Percentiles rank a stretch among this genome's conserved stretches.
Evolutionary conservation across 2,113 vertebrate species (phyloP).

Genomic region (Rhizomys pruinosus): DNA sequence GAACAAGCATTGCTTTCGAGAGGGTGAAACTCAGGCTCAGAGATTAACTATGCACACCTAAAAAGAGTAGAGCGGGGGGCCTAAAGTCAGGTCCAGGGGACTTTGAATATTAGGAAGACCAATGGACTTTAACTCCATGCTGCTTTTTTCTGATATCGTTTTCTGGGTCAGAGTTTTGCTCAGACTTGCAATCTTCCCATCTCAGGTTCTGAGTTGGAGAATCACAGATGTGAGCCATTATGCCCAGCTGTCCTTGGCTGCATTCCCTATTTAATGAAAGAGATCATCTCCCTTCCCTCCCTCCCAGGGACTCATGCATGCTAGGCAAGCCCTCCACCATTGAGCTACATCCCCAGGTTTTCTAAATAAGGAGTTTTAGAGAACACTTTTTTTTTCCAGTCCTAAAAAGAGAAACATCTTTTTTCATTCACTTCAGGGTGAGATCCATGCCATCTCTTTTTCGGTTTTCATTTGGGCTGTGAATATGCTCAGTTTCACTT

Average conservation of each 20-base stretch:
- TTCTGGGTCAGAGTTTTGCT: not conserved
- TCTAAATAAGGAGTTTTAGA: not conserved
- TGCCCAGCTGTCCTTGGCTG: not conserved
- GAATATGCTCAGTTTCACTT: conserved; percentile 48
- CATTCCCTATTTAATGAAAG: conserved; percentile 8
- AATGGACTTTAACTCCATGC: not conserved
- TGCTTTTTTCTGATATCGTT: not conserved
- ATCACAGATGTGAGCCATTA: not conserved
- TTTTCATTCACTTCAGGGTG: conserved; percentile 2
- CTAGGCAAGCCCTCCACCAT: not conserved
- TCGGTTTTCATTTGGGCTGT: not conserved
- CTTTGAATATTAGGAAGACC: not conserved
- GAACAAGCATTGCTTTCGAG: not conserved
- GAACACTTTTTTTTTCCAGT: too few relatives aligned
- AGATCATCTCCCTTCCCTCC: not conserved
- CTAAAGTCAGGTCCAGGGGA: not conserved
- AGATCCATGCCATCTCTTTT: not conserved
- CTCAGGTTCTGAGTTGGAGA: not conserved
- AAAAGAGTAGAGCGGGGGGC: conserved; percentile 2
- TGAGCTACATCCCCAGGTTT: not conserved
- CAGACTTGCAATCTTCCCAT: not conserved
- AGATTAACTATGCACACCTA: not conserved
- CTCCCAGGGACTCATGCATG: not conserved
- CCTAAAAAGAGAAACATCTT: too few relatives aligned
- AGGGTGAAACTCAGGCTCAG: not conserved